phyloP scores from a whole-genome alignment of 35 echinoderm and acorn worm genomes.

The Stichopus chloronotus region DNA sequence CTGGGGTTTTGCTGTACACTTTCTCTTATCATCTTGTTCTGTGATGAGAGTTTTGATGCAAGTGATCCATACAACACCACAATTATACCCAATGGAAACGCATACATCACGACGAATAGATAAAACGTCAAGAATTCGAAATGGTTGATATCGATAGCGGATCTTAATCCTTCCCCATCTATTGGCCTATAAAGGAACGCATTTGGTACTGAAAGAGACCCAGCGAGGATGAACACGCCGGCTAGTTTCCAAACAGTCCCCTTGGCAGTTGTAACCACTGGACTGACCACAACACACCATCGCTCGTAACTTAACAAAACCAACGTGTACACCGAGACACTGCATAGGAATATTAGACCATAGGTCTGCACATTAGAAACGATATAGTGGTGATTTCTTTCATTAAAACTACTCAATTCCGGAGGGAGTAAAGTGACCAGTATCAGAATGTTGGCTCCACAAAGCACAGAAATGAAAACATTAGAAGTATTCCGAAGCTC shows the following conservation, averaged over 20 bases:
- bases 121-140: background rate
- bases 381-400: no score
- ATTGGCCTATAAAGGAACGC: background rate
- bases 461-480: no score
- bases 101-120: background rate
- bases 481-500: no score
- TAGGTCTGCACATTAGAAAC: background rate
- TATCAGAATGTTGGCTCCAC: background rate
- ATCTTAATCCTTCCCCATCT: background rate
- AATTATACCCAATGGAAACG: background rate
- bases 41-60: background rate
- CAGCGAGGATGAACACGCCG: background rate
- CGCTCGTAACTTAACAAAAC: conserved; percentile 33
- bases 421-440: background rate
- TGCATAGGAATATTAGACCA: background rate
- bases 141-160: background rate
- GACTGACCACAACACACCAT: background rate
- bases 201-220: background rate
- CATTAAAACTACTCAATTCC: background rate
- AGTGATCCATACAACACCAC: background rate
- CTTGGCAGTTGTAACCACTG: background rate
- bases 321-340: background rate
- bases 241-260: background rate
- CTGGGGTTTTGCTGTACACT: background rate
- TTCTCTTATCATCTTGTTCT: background rate